Evolutionary conservation across 2,797 vertebrate species (phyloP), one percentile per base, ranked within the genome.

Genomic region (Phyllotis vaccarum): DNA sequence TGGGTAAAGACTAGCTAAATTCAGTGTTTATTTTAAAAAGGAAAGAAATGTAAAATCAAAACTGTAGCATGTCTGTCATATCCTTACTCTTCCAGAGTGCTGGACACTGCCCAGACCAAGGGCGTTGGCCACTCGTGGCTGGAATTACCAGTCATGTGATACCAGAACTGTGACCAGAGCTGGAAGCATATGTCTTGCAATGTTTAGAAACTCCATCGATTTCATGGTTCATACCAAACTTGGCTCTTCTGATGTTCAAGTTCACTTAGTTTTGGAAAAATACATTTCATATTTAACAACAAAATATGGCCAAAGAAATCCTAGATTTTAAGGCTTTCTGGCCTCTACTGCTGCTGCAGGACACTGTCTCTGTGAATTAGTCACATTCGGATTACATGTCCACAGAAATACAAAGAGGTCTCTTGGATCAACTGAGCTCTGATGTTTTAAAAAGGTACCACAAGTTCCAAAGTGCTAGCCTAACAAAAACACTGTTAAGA

Each of bases 261-360:
- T 95, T 97, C 96, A 93, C 86, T 97, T 97, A 82, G 95, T 95
- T 97, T 96, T 97, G 89, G 83, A 93, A 97, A 97, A 97, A 95
- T 86, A 96, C n/a, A 70, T 90, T 96, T 97, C 82, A 68, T 37
- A 78, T 96, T 97, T 92, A 95, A 95, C 75, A 93, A 90, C 5
- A 93, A 96, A 86, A 83, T 75, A 93, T 29, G 46, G 72, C 88
- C 86, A 60, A 83, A 62, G 46, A 89, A 89, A 95, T 68, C 49
- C 66, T 91, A 90, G 80, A 72, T 90, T 95, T 92, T 91, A 95
- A 92, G 78, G 5, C 60, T 89, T 78, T 40, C 87, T 95, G 85
- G 92, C 75, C 62, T 96, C 60, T 16, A 37, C 56, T 64, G 0
- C 88, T 93, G 88, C 90, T 95, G 6, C 27, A 89, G 81, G 94